Evolutionary conservation across 2,888 invertebrate genomes (phyloP), one percentile per base, ranked within the genome.

Genomic region (Drosophila borealis): DNA sequence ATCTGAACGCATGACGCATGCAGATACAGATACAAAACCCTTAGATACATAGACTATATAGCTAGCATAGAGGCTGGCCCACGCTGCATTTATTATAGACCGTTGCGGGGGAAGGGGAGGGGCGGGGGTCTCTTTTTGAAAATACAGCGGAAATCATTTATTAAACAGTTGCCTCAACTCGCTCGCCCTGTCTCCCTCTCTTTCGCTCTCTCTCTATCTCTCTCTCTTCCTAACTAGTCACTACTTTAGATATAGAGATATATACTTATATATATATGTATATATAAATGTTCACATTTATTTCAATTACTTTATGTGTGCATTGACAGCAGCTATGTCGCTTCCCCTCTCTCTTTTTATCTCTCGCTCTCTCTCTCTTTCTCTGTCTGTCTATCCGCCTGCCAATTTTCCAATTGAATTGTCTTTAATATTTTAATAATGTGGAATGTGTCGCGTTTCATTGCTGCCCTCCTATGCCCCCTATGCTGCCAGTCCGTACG

Each of bases 321-420:
- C 71, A 70, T 75, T 66, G 73, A 80, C 61, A 70, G 62, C 63
- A 60, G 57, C 49, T 53, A 44, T 19, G 34, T 42, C 19, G 39
- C 33, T 46, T n/a, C 36, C 37, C 9, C 29, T 21, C 44, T 29
- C 42, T 50, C 50, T 41, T 33, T 45, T 41, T 29, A n/a, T 19
- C 14, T 13, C 29, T 34, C 5, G 17, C 46, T 51, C 45, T 4
- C 21, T 29, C 50, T 46, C 33, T 33, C 25, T 44, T 57, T 65
- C 33, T 42, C 50, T 55, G 39, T 44, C 55, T 63, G 61, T 59
- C 65, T 70, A 41, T 66, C 70, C 71, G 78, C 68, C 81, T 86
- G 88, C 85, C 88, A 85, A 86, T 86, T 86, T 86, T 89, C 88
- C 86, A 84, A 84, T 85, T 86, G 86, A 89, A 87, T 79, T 88